A percentile compares a stretch with the other conserved stretches of the same genome.
phyloP scores from a whole-genome alignment of 35 echinoderm and acorn worm species.

The Lytechinus variegatus region DNA sequence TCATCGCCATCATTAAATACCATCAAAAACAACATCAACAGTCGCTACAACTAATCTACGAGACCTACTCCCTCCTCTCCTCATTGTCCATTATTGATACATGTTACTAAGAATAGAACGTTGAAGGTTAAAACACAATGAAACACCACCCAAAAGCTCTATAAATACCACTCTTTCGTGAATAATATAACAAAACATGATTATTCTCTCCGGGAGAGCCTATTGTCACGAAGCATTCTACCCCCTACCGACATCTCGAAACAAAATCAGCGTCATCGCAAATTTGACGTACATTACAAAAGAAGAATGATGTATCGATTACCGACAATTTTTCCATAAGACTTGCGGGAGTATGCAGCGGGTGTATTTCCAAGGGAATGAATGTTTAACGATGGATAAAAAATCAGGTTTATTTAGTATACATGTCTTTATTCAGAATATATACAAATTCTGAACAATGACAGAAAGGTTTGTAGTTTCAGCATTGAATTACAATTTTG shows the following conservation, averaged over 20 bases:
- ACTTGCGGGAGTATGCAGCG: neutral
- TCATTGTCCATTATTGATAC: no score
- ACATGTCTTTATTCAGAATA: no score
- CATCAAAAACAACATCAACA: neutral
- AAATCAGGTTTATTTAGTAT: neutral
- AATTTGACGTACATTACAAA: neutral
- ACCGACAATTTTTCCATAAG: neutral
- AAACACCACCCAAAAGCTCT: neutral
- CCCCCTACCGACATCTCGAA: neutral
- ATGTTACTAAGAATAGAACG: no score
- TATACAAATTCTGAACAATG: no score
- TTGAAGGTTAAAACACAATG: neutral
- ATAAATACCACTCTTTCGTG: neutral
- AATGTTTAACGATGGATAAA: neutral
- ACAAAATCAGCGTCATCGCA: neutral
- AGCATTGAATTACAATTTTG: no score
- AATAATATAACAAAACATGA: neutral
- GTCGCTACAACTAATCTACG: no score
- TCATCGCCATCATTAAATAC: neutral
- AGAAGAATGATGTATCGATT: neutral
- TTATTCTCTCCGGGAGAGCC: neutral
- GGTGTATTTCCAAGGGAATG: neutral
- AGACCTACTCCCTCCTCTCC: no score
- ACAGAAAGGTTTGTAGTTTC: no score
- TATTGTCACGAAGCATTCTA: neutral